Evolutionary conservation across 1,140 invertebrate species (phyloP), one percentile per base, ranked within the genome.

Genomic region (Plectrocnemia conspersa): DNA sequence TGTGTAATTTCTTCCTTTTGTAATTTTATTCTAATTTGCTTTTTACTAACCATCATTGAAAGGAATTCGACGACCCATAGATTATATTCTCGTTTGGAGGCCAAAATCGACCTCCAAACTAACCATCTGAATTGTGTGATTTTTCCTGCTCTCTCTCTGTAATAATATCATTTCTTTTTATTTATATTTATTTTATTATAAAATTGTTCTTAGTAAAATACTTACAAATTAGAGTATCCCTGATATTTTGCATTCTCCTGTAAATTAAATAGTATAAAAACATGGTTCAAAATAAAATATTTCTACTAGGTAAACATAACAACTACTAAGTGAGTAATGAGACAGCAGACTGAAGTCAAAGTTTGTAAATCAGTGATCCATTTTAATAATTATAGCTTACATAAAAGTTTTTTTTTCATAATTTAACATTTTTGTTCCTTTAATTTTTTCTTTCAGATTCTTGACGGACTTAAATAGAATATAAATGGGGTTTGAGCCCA

Each of bases 91-190:
- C 82, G 75, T 64, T 77, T 79, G 15, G 78, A 72, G 46, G 79
- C 74, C 27, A 80, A 63, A 56, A 77, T 78, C 50, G 76, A 77
- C 58, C 83, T 74, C 82, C 82, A 85, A 63, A 75, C 64, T 32
- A 76, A 56, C 73, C 73, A 76, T 52, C 71, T 72, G 56, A 75
- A 75, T 58, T 76, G 73, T 21, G 71, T 68, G 52, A 71, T 67
- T 50, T 70, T 74, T 54, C 73, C 74, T 38, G 77, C 73, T 70
- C 75, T 80, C 66, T 76, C 67, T 71, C 71, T 76, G 66, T n/a
- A 69, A 68, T 16, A 54, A 15, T 13, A 44, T 44, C 7, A 44
- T 7, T 15, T 15, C 6, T 7, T 44, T 44, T 21, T n/a, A 23
- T 44, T 18, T 21, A 16, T 44, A 44, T 27, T 29, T 6, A 46